phyloP scores from a whole-genome alignment of 1,140 invertebrate genomes.

The Drosophila littoralis region DNA sequence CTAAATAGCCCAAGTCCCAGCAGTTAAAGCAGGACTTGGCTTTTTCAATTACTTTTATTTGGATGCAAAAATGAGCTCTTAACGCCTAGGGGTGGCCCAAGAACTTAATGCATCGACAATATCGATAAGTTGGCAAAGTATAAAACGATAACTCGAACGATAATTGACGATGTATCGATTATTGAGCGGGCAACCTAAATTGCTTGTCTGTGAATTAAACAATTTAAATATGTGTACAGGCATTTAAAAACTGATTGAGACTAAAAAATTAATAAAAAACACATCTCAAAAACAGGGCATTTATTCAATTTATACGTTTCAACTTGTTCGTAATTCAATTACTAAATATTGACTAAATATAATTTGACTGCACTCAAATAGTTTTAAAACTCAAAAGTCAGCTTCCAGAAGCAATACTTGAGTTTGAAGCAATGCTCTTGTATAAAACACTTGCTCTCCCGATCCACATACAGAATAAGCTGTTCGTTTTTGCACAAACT shows the following conservation, averaged over 20 bases:
- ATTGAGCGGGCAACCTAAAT: background rate
- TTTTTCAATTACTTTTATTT: constrained; percentile 28
- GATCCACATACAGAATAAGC: constrained; percentile 37
- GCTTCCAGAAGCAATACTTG: constrained; percentile 47
- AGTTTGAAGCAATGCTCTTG: constrained; percentile 20
- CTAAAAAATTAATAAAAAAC: too few species aligned
- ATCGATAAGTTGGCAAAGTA: background rate
- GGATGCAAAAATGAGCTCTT: constrained; percentile 40
- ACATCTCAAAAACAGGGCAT: too few species aligned
- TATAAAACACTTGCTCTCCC: constrained; percentile 29
- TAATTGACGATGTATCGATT: background rate
- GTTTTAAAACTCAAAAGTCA: constrained; percentile 29
- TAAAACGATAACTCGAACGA: background rate
- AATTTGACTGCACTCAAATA: background rate
- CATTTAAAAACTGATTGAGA: too few species aligned
- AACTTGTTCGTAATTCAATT: background rate
- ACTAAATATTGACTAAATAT: too few species aligned
- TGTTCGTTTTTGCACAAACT: constrained; percentile 30
- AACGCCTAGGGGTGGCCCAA: constrained; percentile 24
- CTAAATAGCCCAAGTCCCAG: constrained; percentile 34
- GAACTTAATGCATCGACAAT: constrained; percentile 1
- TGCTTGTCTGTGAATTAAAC: too few species aligned
- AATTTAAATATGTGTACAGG: too few species aligned
- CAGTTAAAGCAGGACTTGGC: constrained; percentile 40
- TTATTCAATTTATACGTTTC: too few species aligned